phyloP scores from a whole-genome alignment of 2,113 vertebrate genomes.

The Nothoprocta perdicaria region DNA sequence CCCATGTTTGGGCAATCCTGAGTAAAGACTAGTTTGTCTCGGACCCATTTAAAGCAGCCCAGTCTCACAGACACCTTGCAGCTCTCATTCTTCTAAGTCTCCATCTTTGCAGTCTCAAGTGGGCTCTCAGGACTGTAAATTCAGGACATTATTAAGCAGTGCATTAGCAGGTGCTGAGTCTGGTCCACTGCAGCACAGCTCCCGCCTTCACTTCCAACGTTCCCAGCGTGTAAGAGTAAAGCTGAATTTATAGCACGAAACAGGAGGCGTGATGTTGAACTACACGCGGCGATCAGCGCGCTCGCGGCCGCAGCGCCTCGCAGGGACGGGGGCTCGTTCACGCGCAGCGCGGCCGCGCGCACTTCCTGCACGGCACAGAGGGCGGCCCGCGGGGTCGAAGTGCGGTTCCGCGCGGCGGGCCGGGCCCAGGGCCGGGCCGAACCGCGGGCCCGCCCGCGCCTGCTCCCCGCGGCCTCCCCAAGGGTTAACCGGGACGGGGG shows the following conservation, averaged over 20 bases:
- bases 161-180: background rate
- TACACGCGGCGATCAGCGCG: background rate
- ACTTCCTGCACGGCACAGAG: background rate
- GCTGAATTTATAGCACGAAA: conserved; percentile 3
- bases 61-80: background rate
- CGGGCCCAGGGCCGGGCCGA: background rate
- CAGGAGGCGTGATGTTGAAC: no score
- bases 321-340: background rate
- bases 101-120: background rate
- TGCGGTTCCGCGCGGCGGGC: background rate
- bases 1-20: background rate
- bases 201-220: background rate
- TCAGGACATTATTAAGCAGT: background rate
- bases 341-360: background rate
- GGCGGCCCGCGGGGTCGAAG: conserved; percentile 55
- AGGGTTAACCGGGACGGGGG: conserved; percentile 56
- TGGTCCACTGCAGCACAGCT: background rate
- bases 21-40: background rate
- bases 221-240: background rate
- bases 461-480: background rate
- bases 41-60: background rate
- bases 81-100: background rate
- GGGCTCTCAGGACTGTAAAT: background rate
- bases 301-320: background rate
- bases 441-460: background rate